Evolutionary conservation across 2,113 vertebrate genomes (phyloP).

Genomic region (Ictidomys tridecemlineatus): DNA sequence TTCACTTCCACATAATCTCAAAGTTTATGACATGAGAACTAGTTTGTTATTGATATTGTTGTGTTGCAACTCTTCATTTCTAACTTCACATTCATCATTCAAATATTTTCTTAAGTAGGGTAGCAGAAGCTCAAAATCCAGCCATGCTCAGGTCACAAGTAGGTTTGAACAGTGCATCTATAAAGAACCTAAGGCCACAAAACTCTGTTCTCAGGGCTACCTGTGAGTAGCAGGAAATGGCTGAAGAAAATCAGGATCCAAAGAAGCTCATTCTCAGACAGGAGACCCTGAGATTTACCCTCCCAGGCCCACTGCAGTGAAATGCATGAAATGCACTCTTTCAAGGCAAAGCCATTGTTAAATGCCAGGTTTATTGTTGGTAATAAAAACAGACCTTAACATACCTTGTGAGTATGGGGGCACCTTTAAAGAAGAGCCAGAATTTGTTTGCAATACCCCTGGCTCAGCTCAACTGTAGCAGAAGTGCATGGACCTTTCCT

Average conservation of each 20-base stretch:
- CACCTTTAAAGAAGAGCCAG: background rate
- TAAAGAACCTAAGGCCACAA: background rate
- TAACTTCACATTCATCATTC: background rate
- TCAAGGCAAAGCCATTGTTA: background rate
- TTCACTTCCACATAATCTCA: background rate
- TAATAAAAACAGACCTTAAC: background rate
- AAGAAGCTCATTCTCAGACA: background rate
- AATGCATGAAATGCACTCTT: background rate
- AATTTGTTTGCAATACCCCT: background rate
- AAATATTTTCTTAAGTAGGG: background rate
- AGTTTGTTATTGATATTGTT: background rate
- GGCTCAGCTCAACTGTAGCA: background rate
- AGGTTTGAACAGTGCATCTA: background rate
- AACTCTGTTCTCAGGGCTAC: fast-evolving
- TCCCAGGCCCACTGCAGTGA: background rate
- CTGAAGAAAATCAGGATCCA: background rate
- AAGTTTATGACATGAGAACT: background rate
- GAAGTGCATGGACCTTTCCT: background rate
- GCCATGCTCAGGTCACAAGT: background rate
- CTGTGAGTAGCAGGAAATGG: background rate
- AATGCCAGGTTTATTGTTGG: background rate
- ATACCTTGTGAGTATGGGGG: background rate
- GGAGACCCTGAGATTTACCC: background rate
- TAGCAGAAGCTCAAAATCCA: background rate
- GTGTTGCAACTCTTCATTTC: background rate